Conservation (phyloP, 2,888 invertebrate species). For the Idaea aversata region DNA sequence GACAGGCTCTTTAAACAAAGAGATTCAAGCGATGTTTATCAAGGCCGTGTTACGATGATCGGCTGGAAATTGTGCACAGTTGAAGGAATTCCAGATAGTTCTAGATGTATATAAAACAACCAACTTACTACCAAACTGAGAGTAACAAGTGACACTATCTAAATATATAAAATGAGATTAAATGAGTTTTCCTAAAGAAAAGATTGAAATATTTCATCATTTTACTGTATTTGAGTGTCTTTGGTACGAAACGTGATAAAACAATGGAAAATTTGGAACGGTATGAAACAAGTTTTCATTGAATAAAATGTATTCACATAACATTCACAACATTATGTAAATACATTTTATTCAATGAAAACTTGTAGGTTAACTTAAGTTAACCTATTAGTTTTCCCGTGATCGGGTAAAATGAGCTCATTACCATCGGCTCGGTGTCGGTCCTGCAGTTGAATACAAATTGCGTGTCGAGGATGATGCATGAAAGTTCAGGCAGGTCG, state of each 20-base stretch:
- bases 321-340: no score
- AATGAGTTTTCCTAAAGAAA: no score
- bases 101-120: neutral
- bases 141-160: no score
- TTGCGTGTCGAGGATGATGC: slow-evolving; percentile 37
- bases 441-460: neutral
- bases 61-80: neutral
- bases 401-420: neutral
- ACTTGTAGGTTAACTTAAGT: no score
- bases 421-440: neutral
- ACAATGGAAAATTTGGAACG: no score
- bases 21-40: neutral
- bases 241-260: neutral
- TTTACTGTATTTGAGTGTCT: neutral
- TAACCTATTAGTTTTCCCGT: no score
- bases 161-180: no score
- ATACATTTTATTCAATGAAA: no score
- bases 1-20: neutral
- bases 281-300: no score
- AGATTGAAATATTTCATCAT: no score
- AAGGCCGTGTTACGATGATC: neutral
- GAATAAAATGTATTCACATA: no score
- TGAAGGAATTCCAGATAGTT: neutral
- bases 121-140: no score
- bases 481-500: slow-evolving; percentile 39